Evolutionary conservation across 1,140 invertebrate genomes (phyloP), one percentile per base, ranked within the genome.

Genomic region (Charaxes varanes): DNA sequence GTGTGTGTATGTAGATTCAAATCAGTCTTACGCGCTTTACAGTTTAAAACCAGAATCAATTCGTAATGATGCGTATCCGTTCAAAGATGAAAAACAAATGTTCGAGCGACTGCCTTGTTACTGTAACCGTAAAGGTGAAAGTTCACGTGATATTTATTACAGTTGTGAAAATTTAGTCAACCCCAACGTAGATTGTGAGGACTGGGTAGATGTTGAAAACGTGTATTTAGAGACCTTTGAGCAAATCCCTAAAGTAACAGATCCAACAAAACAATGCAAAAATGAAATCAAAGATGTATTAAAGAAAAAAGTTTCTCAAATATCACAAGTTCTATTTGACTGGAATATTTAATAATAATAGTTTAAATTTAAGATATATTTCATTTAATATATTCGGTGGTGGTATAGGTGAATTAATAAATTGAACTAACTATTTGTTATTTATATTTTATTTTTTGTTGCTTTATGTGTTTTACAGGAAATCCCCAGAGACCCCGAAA

Each of bases 381-480:
- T 41, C 27, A 27, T 58, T 57, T n/a, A n/a, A n/a, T n/a, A n/a
- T n/a, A n/a, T n/a, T 48, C 49, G 61, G 65, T 68, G 57, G 56
- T 55, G 61, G 67, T n/a, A 55, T 51, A 46, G 41, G 37, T 40
- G 48, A 32, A 18, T 31, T 14, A 53, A 21, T 48, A 37, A 40
- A 40, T 32, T 32, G 43, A 36, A 55, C 36, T 52, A 59, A 55
- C 19, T 38, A 35, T 34, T 49, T 52, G 32, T 41, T 41, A 30
- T 52, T 34, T 54, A 31, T 43, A 42, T 32, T 55, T 60, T 62
- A 60, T 65, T 70, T 70, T 69, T 66, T 69, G 63, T 74, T 70
- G 71, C 66, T 79, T 71, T 78, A 78, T 80, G 58, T 79, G 60
- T 74, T 80, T 82, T 83, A 58, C 79, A 83, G 79, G 79, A 76